A percentile compares a stretch with the other conserved stretches of the same genome.
These are phyloP conservation scores for Corythoichthys haematopterus DNA, from an alignment of 2,113 vertebrate genomes.

Conservation along the genomic window DNA sequence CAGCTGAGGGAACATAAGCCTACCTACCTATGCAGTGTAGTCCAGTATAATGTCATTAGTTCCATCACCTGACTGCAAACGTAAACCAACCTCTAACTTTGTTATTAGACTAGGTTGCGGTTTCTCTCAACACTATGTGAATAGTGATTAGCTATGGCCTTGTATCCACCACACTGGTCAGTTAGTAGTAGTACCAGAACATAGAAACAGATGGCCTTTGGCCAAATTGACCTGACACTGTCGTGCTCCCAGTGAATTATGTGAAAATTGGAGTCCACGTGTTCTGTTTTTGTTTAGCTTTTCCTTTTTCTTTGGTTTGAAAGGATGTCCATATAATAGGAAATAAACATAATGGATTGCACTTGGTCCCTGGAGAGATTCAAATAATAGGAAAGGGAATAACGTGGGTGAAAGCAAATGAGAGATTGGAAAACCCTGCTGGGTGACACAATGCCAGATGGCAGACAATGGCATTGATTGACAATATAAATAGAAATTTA, in stretches of 20 bases:
- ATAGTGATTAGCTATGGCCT: background rate
- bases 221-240: background rate
- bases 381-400: background rate
- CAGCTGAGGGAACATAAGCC: conserved; percentile 13
- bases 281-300: background rate
- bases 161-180: background rate
- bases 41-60: conserved; percentile 25
- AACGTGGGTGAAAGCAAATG: background rate
- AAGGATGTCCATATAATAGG: background rate
- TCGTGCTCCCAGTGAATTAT: background rate
- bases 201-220: conserved; percentile 21
- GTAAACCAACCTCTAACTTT: conserved; percentile 6
- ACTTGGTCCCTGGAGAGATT: background rate
- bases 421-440: background rate
- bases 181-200: background rate
- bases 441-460: background rate
- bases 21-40: background rate
- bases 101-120: background rate
- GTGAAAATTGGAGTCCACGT: background rate
- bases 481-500: background rate
- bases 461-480: background rate
- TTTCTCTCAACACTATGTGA: conserved; percentile 8
- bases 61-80: conserved; percentile 21
- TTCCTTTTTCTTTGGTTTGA: background rate
- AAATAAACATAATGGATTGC: background rate